Percentiles rank a stretch among this genome's conserved stretches.
These are phyloP conservation scores for Patella vulgata DNA, from an alignment of 1,140 invertebrate genomes.

Conservation along the genomic window DNA sequence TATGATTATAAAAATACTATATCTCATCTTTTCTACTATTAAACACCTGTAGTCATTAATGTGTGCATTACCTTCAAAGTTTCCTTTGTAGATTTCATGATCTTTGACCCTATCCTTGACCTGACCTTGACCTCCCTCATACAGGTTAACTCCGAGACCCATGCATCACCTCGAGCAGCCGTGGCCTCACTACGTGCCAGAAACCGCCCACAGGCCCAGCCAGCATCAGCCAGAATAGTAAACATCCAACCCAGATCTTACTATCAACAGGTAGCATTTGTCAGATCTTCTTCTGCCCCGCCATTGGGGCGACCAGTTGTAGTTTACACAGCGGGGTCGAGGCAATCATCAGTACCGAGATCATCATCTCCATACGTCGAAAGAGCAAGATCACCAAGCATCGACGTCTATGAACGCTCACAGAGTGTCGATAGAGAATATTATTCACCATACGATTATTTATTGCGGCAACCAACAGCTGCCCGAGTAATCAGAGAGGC, in stretches of 20 bases:
- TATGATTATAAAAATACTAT: not conserved
- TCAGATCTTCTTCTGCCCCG: conserved; percentile 6
- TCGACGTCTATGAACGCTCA: no score
- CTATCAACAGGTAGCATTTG: conserved; percentile 25
- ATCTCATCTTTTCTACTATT: not conserved
- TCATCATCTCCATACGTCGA: not conserved
- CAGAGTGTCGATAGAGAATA: no score
- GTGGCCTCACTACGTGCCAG: conserved; percentile 35
- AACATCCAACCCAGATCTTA: conserved; percentile 13
- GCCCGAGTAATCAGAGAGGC: no score
- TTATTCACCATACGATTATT: no score
- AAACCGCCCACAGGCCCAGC: conserved; percentile 11
- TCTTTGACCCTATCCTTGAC: conserved; percentile 11
- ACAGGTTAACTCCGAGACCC: conserved; percentile 43
- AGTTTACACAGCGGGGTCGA: not conserved
- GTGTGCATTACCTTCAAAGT: no score
- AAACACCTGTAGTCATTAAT: not conserved
- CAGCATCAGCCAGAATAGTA: conserved; percentile 16
- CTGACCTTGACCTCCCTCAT: conserved; percentile 29
- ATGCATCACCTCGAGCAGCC: conserved; percentile 34
- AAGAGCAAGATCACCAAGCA: no score
- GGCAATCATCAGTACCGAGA: not conserved
- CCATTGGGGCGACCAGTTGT: conserved; percentile 16
- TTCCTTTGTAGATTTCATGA: not conserved
- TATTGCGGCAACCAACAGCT: no score